phyloP scores from a whole-genome alignment of 2,113 vertebrate genomes.

The Ammodytes marinus region DNA sequence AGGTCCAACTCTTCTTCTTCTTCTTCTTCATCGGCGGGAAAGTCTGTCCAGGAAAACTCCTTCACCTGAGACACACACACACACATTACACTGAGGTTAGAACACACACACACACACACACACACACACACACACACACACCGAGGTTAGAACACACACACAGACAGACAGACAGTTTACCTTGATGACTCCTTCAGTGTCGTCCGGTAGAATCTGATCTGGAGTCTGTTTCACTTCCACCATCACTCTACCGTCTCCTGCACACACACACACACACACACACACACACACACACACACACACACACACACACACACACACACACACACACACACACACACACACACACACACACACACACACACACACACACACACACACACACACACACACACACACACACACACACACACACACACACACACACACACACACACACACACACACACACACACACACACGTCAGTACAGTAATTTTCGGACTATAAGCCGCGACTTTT shows the following conservation, averaged over 20 bases:
- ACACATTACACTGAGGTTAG: neutral
- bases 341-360: no score
- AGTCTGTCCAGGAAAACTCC: neutral
- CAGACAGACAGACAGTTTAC: slow-evolving; percentile 28
- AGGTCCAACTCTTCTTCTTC: slow-evolving; percentile 56
- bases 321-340: no score
- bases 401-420: no score
- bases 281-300: no score
- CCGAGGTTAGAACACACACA: neutral
- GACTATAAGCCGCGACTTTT: no score
- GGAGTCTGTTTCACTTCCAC: slow-evolving; percentile 62
- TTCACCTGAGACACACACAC: slow-evolving; percentile 54
- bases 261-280: neutral
- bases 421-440: no score
- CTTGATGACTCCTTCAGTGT: slow-evolving; percentile 51
- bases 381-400: no score
- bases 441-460: no score
- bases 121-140: neutral
- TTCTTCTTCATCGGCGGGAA: slow-evolving; percentile 27
- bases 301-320: no score
- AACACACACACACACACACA: neutral
- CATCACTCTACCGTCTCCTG: slow-evolving; percentile 60
- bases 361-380: neutral
- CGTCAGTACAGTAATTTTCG: no score
- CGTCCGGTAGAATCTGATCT: slow-evolving; percentile 38